Evolutionary conservation across 2,113 vertebrate genomes (phyloP).

Genomic region (Cinclus mexicanus): DNA sequence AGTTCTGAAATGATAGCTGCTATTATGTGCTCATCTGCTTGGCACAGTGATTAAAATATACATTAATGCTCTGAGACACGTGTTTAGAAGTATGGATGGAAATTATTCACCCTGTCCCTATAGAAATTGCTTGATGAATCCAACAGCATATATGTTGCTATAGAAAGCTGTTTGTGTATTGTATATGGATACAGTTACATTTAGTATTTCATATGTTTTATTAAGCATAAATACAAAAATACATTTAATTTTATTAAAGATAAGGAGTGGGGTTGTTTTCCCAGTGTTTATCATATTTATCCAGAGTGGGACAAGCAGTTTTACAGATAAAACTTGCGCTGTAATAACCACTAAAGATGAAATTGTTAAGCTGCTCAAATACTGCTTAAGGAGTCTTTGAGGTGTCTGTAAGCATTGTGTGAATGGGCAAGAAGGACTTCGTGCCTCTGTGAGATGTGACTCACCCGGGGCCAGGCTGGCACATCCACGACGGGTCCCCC

Average conservation of each 20-base stretch:
- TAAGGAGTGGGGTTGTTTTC: accelerated
- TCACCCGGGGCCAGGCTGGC: not conserved
- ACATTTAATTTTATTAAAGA: not conserved
- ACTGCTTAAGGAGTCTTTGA: not conserved
- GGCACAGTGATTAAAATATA: not conserved
- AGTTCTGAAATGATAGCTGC: conserved; percentile 7
- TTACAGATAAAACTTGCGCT: not conserved
- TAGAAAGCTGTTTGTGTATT: not conserved
- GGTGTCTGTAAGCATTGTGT: not conserved
- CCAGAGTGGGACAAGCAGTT: not conserved
- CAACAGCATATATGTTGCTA: not conserved
- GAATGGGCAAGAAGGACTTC: not conserved
- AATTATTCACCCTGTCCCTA: not conserved
- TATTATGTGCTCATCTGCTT: conserved; percentile 11
- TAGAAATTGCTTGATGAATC: not conserved
- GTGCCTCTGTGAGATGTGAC: not conserved
- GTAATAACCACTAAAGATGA: not conserved
- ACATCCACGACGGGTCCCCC: accelerated
- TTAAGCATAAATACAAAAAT: not conserved
- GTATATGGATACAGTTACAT: not conserved
- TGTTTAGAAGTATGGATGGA: not conserved
- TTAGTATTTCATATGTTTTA: not conserved
- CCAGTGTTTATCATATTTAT: not conserved
- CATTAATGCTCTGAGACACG: not conserved
- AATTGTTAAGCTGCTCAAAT: not conserved